A percentile compares a stretch with the other conserved stretches of the same genome.
Conservation (phyloP, 2,113 vertebrate genomes). For the Uropsilus gracilis region DNA sequence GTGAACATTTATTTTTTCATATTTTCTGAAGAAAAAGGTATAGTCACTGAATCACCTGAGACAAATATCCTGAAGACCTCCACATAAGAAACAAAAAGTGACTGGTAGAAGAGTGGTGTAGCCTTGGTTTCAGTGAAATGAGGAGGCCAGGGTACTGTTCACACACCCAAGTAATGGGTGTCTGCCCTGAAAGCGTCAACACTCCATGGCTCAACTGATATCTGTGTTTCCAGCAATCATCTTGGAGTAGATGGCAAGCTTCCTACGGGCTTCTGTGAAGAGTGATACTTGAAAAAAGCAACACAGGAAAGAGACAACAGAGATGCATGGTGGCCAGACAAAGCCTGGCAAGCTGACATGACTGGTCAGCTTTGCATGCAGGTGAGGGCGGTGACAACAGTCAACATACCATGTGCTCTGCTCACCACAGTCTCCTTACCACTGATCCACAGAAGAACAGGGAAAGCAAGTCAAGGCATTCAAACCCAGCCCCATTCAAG, state of each 20-base stretch:
- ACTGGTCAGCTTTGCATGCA: fast-evolving
- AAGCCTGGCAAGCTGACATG: not conserved
- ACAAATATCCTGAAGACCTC: not conserved
- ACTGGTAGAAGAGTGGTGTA: not conserved
- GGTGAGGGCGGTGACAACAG: not conserved
- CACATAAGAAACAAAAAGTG: not conserved
- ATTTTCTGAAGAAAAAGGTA: not conserved
- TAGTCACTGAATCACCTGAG: not conserved
- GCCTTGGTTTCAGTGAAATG: not conserved
- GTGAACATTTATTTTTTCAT: no score
- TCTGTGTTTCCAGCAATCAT: no score
- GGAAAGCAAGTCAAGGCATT: not conserved
- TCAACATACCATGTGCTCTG: fast-evolving
- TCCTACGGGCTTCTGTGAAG: not conserved
- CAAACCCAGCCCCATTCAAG: not conserved
- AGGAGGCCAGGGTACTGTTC: no score
- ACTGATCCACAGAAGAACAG: not conserved
- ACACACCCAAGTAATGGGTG: fast-evolving
- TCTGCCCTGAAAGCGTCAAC: not conserved
- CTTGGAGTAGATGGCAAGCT: no score
- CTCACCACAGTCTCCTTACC: not conserved
- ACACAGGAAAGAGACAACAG: fast-evolving
- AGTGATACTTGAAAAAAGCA: not conserved
- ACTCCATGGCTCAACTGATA: not conserved
- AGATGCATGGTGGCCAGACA: not conserved